Evolutionary conservation across 2,797 vertebrate genomes (phyloP).

Genomic region (Acanthornis magna): DNA sequence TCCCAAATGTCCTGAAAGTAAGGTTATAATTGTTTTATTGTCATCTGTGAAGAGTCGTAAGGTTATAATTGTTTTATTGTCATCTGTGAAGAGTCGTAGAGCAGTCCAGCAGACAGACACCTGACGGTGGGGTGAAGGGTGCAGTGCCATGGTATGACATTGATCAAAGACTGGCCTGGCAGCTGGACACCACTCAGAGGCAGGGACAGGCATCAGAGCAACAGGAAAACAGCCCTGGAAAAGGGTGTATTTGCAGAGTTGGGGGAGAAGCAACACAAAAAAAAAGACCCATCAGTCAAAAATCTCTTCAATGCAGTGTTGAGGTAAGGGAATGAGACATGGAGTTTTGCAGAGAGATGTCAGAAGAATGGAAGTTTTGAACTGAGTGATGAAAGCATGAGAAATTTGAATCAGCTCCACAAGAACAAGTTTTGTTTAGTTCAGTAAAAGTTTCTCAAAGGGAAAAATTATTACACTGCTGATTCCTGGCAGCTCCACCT

Average conservation of each 20-base stretch:
- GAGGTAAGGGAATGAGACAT: neutral
- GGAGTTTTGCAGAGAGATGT: neutral
- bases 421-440: neutral
- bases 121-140: neutral
- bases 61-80: neutral
- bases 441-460: neutral
- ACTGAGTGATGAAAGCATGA: neutral
- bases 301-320: neutral
- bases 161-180: neutral
- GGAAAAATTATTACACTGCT: neutral
- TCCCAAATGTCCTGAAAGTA: neutral
- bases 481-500: neutral
- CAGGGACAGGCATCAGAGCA: neutral
- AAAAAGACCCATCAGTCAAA: neutral
- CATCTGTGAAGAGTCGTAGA: neutral
- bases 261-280: neutral
- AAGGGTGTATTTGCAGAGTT: neutral
- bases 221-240: neutral
- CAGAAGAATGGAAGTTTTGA: neutral
- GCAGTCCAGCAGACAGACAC: neutral
- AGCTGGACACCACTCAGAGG: neutral
- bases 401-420: neutral
- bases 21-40: neutral
- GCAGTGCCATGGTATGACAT: rapidly evolving
- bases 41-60: neutral